Evolutionary conservation across 2,888 invertebrate genomes (phyloP).

Genomic region (Apamea monoglypha): DNA sequence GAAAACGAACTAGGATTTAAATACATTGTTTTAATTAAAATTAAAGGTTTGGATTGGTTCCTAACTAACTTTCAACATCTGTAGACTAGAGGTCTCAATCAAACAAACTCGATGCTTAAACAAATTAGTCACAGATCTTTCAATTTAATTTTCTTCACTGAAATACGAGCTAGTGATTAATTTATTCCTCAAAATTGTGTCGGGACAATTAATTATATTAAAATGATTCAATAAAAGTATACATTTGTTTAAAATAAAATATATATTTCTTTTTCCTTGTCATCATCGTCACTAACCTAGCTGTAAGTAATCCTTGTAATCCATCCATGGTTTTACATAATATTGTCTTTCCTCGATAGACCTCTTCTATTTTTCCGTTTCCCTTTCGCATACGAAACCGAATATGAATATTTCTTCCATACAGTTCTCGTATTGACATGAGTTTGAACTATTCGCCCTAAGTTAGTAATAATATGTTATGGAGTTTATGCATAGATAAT

Average conservation of each 20-base stretch:
- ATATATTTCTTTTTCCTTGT: not conserved
- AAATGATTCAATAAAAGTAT: not conserved
- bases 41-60: constrained; percentile 39
- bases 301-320: not conserved
- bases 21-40: constrained; percentile 39
- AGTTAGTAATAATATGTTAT: constrained; percentile 17
- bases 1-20: constrained; percentile 9
- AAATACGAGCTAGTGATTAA: constrained; percentile 8
- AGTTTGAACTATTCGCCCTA: not conserved
- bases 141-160: constrained; percentile 11
- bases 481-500: constrained; percentile 2
- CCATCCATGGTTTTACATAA: not conserved
- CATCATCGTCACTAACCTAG: not conserved
- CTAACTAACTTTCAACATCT: constrained; percentile 34
- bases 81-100: constrained; percentile 33
- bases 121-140: constrained; percentile 15
- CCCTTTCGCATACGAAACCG: not conserved
- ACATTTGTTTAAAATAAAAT: not conserved
- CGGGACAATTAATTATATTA: not conserved
- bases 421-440: not conserved
- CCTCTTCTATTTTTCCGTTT: not conserved
- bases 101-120: constrained; percentile 29
- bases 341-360: not conserved
- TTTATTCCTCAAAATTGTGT: not conserved
- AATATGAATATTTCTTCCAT: constrained; percentile 4